Conservation (phyloP, 2,797 vertebrate genomes). For the Acanthurus leucopareius region DNA sequence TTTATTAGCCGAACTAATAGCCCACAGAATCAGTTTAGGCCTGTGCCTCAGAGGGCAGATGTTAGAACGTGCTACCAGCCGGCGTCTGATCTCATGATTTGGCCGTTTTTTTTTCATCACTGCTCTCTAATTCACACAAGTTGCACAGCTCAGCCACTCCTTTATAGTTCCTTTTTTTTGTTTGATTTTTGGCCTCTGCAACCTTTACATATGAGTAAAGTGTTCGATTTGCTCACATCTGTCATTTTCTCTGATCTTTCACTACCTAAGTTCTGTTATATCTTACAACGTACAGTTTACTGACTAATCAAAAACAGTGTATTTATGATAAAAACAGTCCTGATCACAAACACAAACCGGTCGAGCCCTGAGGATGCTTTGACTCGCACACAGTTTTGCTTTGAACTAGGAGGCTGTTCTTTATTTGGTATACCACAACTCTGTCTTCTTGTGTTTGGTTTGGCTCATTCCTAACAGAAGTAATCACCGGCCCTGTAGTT, state of each 20-base stretch:
- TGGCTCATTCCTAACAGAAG: constrained; percentile 69
- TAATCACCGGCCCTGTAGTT: constrained; percentile 65
- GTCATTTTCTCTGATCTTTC: constrained; percentile 15
- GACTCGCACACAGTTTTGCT: constrained; percentile 35
- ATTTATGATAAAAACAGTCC: constrained; percentile 26
- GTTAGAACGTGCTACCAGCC: constrained; percentile 62
- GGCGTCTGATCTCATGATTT: constrained; percentile 72
- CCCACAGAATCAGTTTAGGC: constrained; percentile 52
- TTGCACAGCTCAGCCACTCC: constrained; percentile 44
- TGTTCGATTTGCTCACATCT: neutral
- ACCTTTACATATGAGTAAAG: neutral
- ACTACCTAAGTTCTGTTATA: neutral
- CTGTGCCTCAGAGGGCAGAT: constrained; percentile 51
- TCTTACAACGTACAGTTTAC: constrained; percentile 11
- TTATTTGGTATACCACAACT: constrained; percentile 53
- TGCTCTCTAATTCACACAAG: constrained; percentile 58
- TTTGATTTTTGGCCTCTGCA: constrained; percentile 15
- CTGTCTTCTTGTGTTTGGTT: constrained; percentile 71
- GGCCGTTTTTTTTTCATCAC: constrained; percentile 41
- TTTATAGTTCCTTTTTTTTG: constrained; percentile 16
- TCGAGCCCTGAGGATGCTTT: constrained; percentile 49
- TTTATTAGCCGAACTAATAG: constrained; percentile 64
- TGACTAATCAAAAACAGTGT: constrained; percentile 15
- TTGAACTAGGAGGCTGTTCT: constrained; percentile 64
- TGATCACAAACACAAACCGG: constrained; percentile 43